Conservation (phyloP, 2,888 invertebrate species). For the Synanthedon formicaeformis region DNA sequence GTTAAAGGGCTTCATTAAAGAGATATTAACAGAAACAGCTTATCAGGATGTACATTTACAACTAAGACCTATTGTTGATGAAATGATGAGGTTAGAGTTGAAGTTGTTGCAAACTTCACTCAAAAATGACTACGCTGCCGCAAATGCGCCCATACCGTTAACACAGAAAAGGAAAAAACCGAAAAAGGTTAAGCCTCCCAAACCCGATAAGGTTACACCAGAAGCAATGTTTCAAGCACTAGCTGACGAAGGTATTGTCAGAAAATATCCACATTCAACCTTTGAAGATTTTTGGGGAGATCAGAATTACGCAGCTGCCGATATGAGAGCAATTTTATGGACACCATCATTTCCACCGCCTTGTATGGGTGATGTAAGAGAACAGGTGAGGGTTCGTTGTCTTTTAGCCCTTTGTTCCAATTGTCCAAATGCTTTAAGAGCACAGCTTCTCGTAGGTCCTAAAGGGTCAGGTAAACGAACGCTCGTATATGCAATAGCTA, state of each 20-base stretch:
- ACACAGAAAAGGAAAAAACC: slow-evolving; percentile 48
- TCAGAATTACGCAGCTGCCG: slow-evolving; percentile 72
- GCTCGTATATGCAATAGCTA: slow-evolving; percentile 79
- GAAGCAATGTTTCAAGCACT: slow-evolving; percentile 80
- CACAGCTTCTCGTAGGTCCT: slow-evolving; percentile 79
- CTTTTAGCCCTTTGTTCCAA: slow-evolving; percentile 68
- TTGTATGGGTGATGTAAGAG: slow-evolving; percentile 72
- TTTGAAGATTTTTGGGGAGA: slow-evolving; percentile 79
- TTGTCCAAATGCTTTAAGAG: slow-evolving; percentile 53
- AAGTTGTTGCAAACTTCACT: slow-evolving; percentile 64
- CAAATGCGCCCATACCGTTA: slow-evolving; percentile 22
- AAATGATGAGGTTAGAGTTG: slow-evolving; percentile 72
- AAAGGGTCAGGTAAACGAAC: slow-evolving; percentile 77
- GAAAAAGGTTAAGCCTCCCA: slow-evolving; percentile 61
- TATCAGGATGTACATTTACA: slow-evolving; percentile 75
- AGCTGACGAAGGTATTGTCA: slow-evolving; percentile 77
- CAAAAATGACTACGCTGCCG: slow-evolving; percentile 39
- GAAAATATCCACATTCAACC: slow-evolving; percentile 67
- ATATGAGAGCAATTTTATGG: slow-evolving; percentile 51
- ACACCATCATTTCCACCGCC: slow-evolving; percentile 59
- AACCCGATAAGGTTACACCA: slow-evolving; percentile 72
- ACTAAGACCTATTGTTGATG: slow-evolving; percentile 77
- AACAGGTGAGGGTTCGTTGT: slow-evolving; percentile 72
- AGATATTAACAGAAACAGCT: slow-evolving; percentile 75
- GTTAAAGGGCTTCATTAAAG: slow-evolving; percentile 71